Percentiles rank a stretch among this genome's conserved stretches.
phyloP scores from a whole-genome alignment of 2,797 vertebrate genomes.

The Myotis myotis region DNA sequence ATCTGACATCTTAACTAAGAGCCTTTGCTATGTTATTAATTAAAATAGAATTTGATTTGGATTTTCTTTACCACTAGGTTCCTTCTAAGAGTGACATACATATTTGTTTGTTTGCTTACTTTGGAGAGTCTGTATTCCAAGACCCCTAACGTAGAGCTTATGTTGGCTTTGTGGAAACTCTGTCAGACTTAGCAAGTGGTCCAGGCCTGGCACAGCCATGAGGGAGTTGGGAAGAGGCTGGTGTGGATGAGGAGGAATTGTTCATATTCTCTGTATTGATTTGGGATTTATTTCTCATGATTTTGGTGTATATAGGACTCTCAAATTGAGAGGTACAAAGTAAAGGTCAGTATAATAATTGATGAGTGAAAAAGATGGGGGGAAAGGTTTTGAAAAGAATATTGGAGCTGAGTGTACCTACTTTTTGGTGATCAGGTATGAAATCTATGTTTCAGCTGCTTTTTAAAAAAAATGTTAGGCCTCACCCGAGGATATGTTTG shows the following conservation, averaged over 20 bases:
- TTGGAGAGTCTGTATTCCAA: neutral
- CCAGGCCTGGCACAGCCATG: neutral
- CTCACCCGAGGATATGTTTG: neutral
- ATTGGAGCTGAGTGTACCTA: neutral
- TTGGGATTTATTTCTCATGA: neutral
- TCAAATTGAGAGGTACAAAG: neutral
- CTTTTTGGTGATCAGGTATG: neutral
- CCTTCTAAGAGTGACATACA: neutral
- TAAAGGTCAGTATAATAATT: neutral
- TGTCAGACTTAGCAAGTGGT: neutral
- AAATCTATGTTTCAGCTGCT: neutral
- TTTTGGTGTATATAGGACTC: neutral
- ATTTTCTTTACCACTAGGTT: neutral
- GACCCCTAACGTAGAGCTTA: neutral
- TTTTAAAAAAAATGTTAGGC: neutral
- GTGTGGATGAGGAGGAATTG: neutral
- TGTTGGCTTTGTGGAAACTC: neutral
- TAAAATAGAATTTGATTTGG: neutral
- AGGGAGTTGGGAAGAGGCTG: no score
- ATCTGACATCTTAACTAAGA: neutral
- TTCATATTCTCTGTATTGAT: neutral
- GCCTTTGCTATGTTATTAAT: neutral
- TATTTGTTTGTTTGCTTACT: conserved; percentile 22
- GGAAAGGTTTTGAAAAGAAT: neutral
- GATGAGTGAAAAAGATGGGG: neutral